Percentiles rank a stretch among this genome's conserved stretches.
Evolutionary conservation across 1,140 invertebrate species (phyloP).

Genomic region (Proctacanthus coquilletti): DNA sequence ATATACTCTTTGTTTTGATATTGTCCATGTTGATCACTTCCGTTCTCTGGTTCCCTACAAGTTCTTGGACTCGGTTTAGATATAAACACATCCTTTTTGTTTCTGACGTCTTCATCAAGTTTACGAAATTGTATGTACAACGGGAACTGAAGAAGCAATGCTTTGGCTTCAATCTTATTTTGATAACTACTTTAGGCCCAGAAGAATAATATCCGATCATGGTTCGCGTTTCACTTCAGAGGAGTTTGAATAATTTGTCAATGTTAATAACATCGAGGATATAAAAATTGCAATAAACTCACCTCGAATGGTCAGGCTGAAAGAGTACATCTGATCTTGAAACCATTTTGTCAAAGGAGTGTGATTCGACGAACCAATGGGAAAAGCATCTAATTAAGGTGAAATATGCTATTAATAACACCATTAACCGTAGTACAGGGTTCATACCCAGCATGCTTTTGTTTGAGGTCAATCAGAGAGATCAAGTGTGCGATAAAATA

Average conservation of each 20-base stretch:
- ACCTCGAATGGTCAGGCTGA: constrained; percentile 13
- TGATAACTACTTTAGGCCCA: constrained; percentile 7
- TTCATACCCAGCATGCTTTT: constrained; percentile 10
- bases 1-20: constrained; percentile 12
- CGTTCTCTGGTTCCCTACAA: constrained; percentile 24
- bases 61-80: constrained; percentile 18
- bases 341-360: constrained; percentile 7
- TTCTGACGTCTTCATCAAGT: constrained; percentile 20
- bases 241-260: constrained; percentile 8
- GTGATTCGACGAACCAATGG: constrained; percentile 8
- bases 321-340: constrained; percentile 9
- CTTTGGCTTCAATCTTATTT: constrained; percentile 9
- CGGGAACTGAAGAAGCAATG: constrained; percentile 13
- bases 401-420: constrained; percentile 13
- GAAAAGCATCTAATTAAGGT: constrained; percentile 8
- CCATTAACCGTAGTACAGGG: constrained; percentile 9
- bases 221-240: constrained; percentile 13
- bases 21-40: constrained; percentile 17
- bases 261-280: constrained; percentile 9
- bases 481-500: not conserved
- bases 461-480: constrained; percentile 2
- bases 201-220: constrained; percentile 13
- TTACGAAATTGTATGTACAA: constrained; percentile 8
- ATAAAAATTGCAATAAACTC: constrained; percentile 6
- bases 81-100: constrained; percentile 32